phyloP scores from a whole-genome alignment of 2,113 vertebrate genomes.

The Rhodinocichla rosea region DNA sequence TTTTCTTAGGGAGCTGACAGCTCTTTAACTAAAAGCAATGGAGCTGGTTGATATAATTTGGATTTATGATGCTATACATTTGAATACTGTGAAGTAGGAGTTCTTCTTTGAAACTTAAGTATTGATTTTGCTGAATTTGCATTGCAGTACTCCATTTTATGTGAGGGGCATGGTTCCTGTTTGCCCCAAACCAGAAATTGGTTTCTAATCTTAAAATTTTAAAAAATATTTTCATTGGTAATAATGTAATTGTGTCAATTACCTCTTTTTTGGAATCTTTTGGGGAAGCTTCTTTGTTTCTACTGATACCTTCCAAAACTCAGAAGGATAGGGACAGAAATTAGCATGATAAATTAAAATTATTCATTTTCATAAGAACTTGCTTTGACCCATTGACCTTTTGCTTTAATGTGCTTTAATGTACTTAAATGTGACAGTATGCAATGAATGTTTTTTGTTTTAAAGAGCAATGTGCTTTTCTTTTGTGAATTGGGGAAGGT shows the following conservation, averaged over 20 bases:
- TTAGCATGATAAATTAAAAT: neutral
- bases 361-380: neutral
- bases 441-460: neutral
- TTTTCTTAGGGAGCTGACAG: neutral
- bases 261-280: neutral
- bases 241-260: neutral
- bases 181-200: neutral
- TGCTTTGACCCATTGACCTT: neutral
- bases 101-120: neutral
- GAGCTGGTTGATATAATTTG: neutral
- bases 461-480: neutral
- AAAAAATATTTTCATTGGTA: neutral
- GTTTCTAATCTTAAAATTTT: neutral
- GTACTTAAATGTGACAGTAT: neutral
- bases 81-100: neutral
- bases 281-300: neutral
- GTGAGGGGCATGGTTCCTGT: neutral
- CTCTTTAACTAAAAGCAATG: neutral
- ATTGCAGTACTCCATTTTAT: neutral
- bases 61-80: neutral
- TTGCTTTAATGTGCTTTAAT: neutral
- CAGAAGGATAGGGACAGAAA: neutral
- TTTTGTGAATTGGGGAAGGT: neutral
- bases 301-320: neutral
- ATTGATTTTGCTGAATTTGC: neutral